These are phyloP conservation scores for Desmodus rotundus DNA, from an alignment of 2,113 vertebrate genomes.

Conservation along the genomic window DNA sequence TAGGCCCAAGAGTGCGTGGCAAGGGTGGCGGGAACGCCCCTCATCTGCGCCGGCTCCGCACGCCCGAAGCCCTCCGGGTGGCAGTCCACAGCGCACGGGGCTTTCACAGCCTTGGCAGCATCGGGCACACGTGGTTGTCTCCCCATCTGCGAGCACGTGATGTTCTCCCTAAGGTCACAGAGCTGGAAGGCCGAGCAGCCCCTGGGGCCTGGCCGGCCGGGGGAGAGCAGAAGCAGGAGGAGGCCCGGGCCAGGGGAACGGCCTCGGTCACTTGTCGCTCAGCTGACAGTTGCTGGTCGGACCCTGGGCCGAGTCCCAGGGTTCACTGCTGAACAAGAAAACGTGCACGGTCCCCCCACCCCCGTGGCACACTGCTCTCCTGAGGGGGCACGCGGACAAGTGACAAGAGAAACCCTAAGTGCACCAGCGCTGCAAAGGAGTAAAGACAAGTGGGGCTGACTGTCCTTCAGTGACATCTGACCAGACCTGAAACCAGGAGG, in stretches of 20 bases:
- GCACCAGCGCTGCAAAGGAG: rapidly evolving
- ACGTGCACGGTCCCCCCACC: rapidly evolving
- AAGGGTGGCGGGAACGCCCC: too few species aligned
- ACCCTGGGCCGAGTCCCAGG: rapidly evolving
- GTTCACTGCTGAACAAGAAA: neutral
- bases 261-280: rapidly evolving
- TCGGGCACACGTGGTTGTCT: too few species aligned
- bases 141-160: neutral
- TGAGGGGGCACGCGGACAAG: rapidly evolving
- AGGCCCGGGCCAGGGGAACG: neutral
- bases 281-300: rapidly evolving
- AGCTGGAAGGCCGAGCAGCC: too few species aligned
- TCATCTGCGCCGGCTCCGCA: too few species aligned
- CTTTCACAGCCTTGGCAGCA: too few species aligned
- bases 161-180: neutral
- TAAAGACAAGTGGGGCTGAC: rapidly evolving
- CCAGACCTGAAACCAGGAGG: too few species aligned
- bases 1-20: rapidly evolving
- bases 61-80: too few species aligned
- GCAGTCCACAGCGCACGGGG: too few species aligned
- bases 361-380: neutral
- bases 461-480: neutral
- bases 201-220: neutral
- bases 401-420: rapidly evolving
- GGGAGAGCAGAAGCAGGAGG: neutral